Percentiles rank a stretch among this genome's conserved stretches.
phyloP scores from a whole-genome alignment of 2,797 vertebrate species.

The Catostomus latipinnis region DNA sequence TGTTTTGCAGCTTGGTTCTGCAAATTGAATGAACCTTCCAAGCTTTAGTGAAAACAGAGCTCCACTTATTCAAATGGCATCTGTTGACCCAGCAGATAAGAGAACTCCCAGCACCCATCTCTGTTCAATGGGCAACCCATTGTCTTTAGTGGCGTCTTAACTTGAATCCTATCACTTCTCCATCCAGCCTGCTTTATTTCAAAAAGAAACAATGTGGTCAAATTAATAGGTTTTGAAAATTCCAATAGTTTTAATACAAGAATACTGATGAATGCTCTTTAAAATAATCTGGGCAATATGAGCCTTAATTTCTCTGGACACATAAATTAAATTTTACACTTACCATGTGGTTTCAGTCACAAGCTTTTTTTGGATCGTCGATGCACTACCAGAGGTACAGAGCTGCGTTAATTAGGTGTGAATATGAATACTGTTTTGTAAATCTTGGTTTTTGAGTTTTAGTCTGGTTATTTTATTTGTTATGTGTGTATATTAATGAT shows the following conservation, averaged over 20 bases:
- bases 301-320: background rate
- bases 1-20: slow-evolving; percentile 38
- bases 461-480: slow-evolving; percentile 40
- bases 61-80: slow-evolving; percentile 8
- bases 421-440: slow-evolving; percentile 17
- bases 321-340: slow-evolving; percentile 20
- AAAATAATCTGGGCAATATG: slow-evolving; percentile 5
- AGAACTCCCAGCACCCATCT: background rate
- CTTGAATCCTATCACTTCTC: slow-evolving; percentile 32
- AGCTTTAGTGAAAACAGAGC: slow-evolving; percentile 4
- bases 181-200: slow-evolving; percentile 39
- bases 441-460: slow-evolving; percentile 30
- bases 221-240: background rate
- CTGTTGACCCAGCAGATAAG: background rate
- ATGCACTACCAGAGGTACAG: slow-evolving; percentile 20
- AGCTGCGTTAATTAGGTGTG: slow-evolving; percentile 12
- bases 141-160: slow-evolving; percentile 27
- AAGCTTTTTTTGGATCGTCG: background rate
- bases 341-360: background rate
- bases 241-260: background rate
- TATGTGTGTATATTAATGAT: slow-evolving; percentile 11
- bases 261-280: background rate
- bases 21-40: slow-evolving; percentile 39
- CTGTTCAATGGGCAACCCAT: background rate
- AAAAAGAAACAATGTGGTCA: background rate